Conservation (phyloP, 2,797 vertebrate genomes). For the Macropus fuliginosus region DNA sequence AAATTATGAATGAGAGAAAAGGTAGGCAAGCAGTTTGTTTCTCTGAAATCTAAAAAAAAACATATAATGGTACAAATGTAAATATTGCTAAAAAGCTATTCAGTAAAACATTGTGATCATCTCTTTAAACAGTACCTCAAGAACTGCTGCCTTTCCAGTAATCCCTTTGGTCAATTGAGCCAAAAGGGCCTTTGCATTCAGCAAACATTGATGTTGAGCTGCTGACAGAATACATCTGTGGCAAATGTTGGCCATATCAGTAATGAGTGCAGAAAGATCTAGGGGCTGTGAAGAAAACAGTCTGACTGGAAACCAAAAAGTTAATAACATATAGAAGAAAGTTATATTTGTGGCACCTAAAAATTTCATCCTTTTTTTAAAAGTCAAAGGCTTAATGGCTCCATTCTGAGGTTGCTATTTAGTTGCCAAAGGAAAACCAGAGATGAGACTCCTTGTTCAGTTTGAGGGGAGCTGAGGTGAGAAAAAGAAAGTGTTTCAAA, state of each 20-base stretch:
- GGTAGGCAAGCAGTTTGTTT: conserved; percentile 4
- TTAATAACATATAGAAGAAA: background rate
- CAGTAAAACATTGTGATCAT: conserved; percentile 32
- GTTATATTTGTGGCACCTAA: background rate
- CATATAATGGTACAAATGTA: background rate
- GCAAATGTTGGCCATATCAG: background rate
- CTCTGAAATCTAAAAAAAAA: conserved; percentile 3
- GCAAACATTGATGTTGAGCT: background rate
- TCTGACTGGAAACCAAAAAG: conserved; percentile 14
- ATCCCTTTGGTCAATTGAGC: background rate
- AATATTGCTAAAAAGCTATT: background rate
- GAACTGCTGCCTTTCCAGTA: background rate
- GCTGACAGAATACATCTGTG: background rate
- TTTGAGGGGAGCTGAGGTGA: background rate
- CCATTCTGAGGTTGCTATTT: conserved; percentile 16
- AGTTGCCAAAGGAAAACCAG: conserved; percentile 33
- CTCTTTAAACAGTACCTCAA: conserved; percentile 24
- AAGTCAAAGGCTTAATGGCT: conserved; percentile 3
- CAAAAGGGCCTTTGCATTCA: background rate
- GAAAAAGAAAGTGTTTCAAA: conserved; percentile 43
- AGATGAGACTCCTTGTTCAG: background rate
- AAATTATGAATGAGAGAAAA: background rate
- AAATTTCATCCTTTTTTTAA: conserved; percentile 33
- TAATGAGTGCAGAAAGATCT: background rate
- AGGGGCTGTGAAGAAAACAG: conserved; percentile 47